phyloP scores from a whole-genome alignment of 2,797 vertebrate species.

The Gobio occitaniae region DNA sequence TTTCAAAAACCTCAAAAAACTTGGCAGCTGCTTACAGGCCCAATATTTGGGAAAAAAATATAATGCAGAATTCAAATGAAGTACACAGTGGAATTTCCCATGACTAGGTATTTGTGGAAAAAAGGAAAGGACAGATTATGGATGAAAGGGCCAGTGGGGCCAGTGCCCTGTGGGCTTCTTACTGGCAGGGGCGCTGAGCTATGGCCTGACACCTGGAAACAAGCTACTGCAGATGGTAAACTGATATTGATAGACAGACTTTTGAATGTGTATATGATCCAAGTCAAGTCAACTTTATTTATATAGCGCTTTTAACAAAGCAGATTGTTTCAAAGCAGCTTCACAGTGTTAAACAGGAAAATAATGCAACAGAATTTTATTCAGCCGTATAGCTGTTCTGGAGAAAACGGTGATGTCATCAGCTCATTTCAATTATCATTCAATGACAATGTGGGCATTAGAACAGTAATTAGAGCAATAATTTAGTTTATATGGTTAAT shows the following conservation, averaged over 20 bases:
- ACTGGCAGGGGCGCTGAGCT: not conserved
- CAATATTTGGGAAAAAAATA: not conserved
- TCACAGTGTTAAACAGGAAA: too few relatives aligned
- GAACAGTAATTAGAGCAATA: too few relatives aligned
- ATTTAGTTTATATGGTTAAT: too few relatives aligned
- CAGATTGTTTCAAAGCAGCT: too few relatives aligned
- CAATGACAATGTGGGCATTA: too few relatives aligned
- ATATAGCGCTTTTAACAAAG: too few relatives aligned
- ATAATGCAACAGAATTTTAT: too few relatives aligned
- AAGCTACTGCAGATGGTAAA: not conserved
- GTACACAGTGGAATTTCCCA: constrained; percentile 50
- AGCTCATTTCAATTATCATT: too few relatives aligned
- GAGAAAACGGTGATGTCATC: too few relatives aligned
- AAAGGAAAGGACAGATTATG: constrained; percentile 22
- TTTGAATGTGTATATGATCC: not conserved
- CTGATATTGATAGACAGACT: not conserved
- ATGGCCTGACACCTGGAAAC: not conserved
- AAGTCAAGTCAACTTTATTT: too few relatives aligned
- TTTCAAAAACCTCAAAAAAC: constrained; percentile 11
- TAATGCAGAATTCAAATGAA: constrained; percentile 8
- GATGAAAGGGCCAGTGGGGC: not conserved
- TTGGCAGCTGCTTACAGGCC: constrained; percentile 49
- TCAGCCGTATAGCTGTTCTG: too few relatives aligned
- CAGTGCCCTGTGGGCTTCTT: not conserved
- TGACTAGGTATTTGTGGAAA: constrained; percentile 46